Evolutionary conservation across 2,797 vertebrate species (phyloP), one percentile per base, ranked within the genome.

Genomic region (Otolemur crassicaudatus): DNA sequence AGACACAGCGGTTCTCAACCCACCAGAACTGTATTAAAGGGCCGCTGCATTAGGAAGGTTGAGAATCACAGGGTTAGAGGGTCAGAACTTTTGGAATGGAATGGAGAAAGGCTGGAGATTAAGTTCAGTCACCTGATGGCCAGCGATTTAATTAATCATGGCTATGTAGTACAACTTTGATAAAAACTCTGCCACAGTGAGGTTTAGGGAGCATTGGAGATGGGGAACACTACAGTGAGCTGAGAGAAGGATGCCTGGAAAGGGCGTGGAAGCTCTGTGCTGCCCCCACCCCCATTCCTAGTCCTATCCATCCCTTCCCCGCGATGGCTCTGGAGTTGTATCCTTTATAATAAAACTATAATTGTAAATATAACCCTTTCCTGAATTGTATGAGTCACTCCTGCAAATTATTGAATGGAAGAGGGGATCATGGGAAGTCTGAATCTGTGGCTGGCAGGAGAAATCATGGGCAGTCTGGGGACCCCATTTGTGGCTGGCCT

Each of bases 361-460:
- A 34, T 56, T 73, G 0, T 53, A 72, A 70, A 7, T 43, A 29
- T 65, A 29, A 67, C 46, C 56, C 31, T 27, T 46, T 60, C 17
- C 67, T 83, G 53, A 77, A 25, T 84, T 89, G 61, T 87, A 1
- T 86, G 43, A 89, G 53, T 86, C 65, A 60, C 76, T 90, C 34
- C 88, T 63, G 27, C 2, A 46, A 75, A 76, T 46, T 69, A 83
- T 7, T 12, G 25, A 94, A 49, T 12, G 1, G 3, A 37, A 82
- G 16, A 14, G 77, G 49, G 12, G 8, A 0, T 29, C 9, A 1
- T 40, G 12, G 12, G 49, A 63, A 72, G 46, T 40, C 16, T 4
- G 67, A 7, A 86, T n/a, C n/a, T 86, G 19, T 63, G 23, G 75
- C 31, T 80, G 43, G 5, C 23, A 16, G 12, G 12, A 7, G 76